A percentile compares a stretch with the other conserved stretches of the same genome.
These are phyloP conservation scores for Zootoca vivipara DNA, from an alignment of 2,113 vertebrate species.

Conservation along the genomic window DNA sequence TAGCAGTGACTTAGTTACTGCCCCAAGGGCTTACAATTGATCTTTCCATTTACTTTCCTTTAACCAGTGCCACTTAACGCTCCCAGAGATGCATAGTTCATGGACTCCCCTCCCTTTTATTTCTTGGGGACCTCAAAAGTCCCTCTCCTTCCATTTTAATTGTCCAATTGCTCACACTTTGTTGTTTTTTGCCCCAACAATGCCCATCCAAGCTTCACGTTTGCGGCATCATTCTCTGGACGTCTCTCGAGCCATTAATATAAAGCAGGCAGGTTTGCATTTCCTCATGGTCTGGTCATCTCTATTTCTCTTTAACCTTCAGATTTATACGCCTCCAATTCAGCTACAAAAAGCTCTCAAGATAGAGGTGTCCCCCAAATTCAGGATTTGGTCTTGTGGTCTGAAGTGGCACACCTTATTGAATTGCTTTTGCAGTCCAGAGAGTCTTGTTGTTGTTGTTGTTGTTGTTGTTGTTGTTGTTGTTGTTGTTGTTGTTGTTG, in stretches of 20 bases:
- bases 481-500: background rate
- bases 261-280: background rate
- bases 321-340: background rate
- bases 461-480: background rate
- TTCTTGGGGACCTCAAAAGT: background rate
- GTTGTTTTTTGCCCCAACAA: background rate
- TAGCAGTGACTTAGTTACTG: conserved; percentile 13
- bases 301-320: background rate
- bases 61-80: conserved; percentile 7
- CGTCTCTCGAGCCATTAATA: background rate
- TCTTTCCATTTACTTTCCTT: conserved; percentile 34
- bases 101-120: background rate
- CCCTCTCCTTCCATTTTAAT: background rate
- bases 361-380: background rate
- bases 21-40: conserved; percentile 19
- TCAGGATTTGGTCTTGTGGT: background rate
- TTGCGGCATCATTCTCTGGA: background rate
- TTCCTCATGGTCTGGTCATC: background rate
- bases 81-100: background rate
- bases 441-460: background rate
- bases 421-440: background rate
- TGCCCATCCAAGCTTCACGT: background rate
- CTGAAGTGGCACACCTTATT: background rate
- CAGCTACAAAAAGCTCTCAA: background rate
- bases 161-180: background rate